Evolutionary conservation across 2,113 vertebrate species (phyloP).

Genomic region (Lutjanus erythropterus): DNA sequence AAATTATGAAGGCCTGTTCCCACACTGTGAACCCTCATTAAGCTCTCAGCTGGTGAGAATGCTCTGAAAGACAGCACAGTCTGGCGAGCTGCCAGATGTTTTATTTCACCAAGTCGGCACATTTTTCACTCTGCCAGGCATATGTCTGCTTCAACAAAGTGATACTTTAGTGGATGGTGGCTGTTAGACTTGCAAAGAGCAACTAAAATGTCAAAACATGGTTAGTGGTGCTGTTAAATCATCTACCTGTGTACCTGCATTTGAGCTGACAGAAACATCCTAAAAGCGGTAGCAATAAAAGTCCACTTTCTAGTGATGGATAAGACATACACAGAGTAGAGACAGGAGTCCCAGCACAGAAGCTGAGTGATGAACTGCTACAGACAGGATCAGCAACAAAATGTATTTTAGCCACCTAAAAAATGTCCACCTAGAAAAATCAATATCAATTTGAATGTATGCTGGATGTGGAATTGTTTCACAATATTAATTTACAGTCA

Average conservation of each 20-base stretch:
- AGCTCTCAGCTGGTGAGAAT: conserved; percentile 75
- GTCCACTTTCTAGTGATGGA: neutral
- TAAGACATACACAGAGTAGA: neutral
- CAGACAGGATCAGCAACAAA: too few relatives aligned
- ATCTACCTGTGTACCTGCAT: conserved; percentile 35
- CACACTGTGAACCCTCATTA: conserved; percentile 76
- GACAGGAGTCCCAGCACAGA: too few relatives aligned
- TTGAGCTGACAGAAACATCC: neutral
- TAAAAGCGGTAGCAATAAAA: neutral
- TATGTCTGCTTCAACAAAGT: conserved; percentile 50
- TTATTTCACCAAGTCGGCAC: conserved; percentile 72
- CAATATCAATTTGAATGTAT: too few relatives aligned
- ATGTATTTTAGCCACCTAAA: too few relatives aligned
- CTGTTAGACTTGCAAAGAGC: conserved; percentile 20
- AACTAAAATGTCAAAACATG: conserved; percentile 46
- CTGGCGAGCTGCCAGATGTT: conserved; percentile 77
- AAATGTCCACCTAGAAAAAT: too few relatives aligned
- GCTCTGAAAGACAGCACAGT: conserved; percentile 64
- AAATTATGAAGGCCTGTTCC: conserved; percentile 69
- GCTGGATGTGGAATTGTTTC: too few relatives aligned
- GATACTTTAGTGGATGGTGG: conserved; percentile 30
- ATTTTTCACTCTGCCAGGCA: conserved; percentile 69
- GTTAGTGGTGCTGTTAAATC: conserved; percentile 17
- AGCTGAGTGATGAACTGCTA: too few relatives aligned
- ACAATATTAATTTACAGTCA: too few relatives aligned